Base-by-base conservation (phyloP, 2,888 invertebrate genomes). In the Heliconius cydno region DNA sequence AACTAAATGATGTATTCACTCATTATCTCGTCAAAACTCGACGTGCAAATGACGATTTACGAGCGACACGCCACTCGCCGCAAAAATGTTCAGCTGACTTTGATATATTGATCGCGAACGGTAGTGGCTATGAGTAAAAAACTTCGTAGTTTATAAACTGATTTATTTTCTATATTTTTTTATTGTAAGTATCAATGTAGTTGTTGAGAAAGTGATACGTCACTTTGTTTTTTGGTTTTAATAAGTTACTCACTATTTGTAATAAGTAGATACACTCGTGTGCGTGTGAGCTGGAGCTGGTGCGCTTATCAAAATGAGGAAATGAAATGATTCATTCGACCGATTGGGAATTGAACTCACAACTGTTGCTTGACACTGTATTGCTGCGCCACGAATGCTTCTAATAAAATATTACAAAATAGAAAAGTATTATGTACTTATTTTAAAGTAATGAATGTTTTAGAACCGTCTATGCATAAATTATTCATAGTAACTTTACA, bases 11-110 rank as follows among this genome's bases (percentile, higher is more conserved):
- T 88, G 83, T 87, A 88, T 88, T 85, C 86, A 82, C 76, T 84
- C 87, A 90, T 91, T 91, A 90, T 85, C 88, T 86, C 89, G 90
- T 91, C 91, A 90, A 86, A 87, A 83, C 79, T 85, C 85, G 83
- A 82, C 90, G 90, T 86, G 89, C 87, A 90, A 90, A 91, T 90
- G 88, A 82, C 86, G 88, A 90, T 90, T 91, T 91, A 91, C 86
- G 89, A 86, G 85, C 87, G 83, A 86, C 87, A 85, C 88, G 86
- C 79, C 79, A 75, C 73, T 73, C 65, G 75, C 63, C 75, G 75
- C 75, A 66, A 66, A 75, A 63, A 66, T 66, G 75, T 65, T 28
- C 63, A 46, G 41, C 75, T 75, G 75, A 75, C 75, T 75, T 75
- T 75, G 75, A 75, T 66, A 65, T 75, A 75, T 75, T 75, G 75